Base-by-base conservation (phyloP, 2,888 invertebrate species). In the Alitta virens region DNA sequence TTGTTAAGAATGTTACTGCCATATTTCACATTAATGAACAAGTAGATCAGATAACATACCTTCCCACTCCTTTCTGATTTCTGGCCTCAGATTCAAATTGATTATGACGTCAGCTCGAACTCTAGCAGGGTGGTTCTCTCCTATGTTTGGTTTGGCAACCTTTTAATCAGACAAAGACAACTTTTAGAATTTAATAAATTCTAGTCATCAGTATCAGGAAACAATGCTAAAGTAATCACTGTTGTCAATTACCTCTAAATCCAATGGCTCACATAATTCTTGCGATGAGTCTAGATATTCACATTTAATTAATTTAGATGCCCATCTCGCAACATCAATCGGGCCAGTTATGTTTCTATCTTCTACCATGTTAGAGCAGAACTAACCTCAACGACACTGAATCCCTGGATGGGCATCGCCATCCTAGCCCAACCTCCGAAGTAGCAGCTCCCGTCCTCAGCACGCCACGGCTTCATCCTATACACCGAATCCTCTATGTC, bases 401-500 rank as follows among this genome's bases (percentile, higher is more conserved):
- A 98, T 64, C 90, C 89, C 9, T 90, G 87, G 62, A 99, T 90
- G 0, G 96, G 94, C 73, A 96, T 90, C 0, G 98, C 98, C 98
- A 99, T 99, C 66, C 98, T 86, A 0, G 98, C 97, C 98, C 99
- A 99, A 1, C 99, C 99, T 16, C 96, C 96, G 84, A 95, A 99
- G 74, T 91, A 71, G 66, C 74, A 75, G 38, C 73, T 74, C 0
- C 78, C 78, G 78, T 94, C 93, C 85, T 96, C 97, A 0, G 94
- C 85, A 79, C 87, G 89, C 93, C 97, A 97, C 57, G 99, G 99
- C 74, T 95, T 90, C 80, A 99, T 86, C 73, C 98, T 88, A 78
- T 92, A 92, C 0, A 99, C 90, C 3, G 94, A 91, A 84, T 98
- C 97, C 84, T 99, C 98, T 64, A 99, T 92, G 76, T 99, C 98